phyloP scores from a whole-genome alignment of 2,113 vertebrate genomes.

The Patagioenas fasciata region DNA sequence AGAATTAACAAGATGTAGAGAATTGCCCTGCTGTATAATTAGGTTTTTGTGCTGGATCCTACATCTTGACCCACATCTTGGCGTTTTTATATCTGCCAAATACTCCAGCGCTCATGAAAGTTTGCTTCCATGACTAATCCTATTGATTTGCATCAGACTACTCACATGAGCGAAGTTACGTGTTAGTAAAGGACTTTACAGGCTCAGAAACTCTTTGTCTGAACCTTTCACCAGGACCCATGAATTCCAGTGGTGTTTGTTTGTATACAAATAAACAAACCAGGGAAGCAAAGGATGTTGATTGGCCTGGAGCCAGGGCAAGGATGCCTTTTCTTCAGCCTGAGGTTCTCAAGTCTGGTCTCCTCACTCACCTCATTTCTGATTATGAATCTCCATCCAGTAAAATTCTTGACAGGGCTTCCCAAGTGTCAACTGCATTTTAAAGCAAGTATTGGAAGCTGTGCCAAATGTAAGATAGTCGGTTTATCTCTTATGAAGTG shows the following conservation, averaged over 20 bases:
- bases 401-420: neutral
- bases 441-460: neutral
- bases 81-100: neutral
- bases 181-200: neutral
- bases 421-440: neutral
- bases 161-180: neutral
- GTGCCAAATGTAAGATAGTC: neutral
- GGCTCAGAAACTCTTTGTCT: neutral
- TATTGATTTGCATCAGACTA: neutral
- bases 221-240: neutral
- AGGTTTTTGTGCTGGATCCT: neutral
- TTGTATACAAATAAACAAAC: constrained; percentile 29
- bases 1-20: neutral
- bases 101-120: neutral
- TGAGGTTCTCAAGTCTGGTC: neutral
- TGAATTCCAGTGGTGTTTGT: neutral
- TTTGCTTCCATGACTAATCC: constrained; percentile 8
- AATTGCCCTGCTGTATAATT: neutral
- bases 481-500: neutral
- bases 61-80: neutral
- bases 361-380: accelerated
- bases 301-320: neutral
- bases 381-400: neutral
- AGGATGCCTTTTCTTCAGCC: neutral
- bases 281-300: neutral